Evolutionary conservation across 2,888 invertebrate species (phyloP).

Genomic region (Pristionchus mayeri): DNA sequence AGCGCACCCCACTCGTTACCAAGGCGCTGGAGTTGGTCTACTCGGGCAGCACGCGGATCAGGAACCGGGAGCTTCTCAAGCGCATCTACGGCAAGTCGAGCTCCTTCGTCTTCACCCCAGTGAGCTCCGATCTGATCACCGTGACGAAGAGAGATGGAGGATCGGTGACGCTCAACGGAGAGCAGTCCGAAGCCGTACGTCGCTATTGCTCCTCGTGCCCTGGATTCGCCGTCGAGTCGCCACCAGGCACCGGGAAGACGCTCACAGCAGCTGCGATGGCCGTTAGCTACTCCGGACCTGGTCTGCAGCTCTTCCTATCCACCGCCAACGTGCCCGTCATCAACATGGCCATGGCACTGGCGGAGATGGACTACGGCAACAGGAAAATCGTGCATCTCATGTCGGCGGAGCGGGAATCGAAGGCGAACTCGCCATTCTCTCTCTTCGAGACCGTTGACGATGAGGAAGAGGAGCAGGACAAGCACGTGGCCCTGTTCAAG

Average conservation of each 20-base stretch:
- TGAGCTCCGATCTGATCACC: neutral
- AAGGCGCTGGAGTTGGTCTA: neutral
- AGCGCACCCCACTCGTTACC: neutral
- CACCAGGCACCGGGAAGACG: constrained; percentile 11
- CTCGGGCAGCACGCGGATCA: neutral
- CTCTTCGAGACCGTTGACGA: neutral
- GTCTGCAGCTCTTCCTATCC: constrained; percentile 6
- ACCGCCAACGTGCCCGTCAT: neutral
- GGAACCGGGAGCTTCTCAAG: neutral
- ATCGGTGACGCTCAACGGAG: neutral
- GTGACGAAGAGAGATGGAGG: neutral
- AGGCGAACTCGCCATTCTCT: neutral
- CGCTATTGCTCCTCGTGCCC: neutral
- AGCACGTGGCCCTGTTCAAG: neutral
- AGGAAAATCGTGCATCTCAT: neutral
- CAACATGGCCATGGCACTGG: neutral
- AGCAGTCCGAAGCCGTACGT: neutral
- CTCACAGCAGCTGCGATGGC: constrained; percentile 11
- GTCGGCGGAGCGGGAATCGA: neutral
- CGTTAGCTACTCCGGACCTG: neutral
- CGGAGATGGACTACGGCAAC: neutral
- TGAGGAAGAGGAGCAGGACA: neutral
- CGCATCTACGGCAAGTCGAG: neutral
- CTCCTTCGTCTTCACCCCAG: neutral
- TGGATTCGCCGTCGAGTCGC: neutral